Evolutionary conservation across 64 coral and sea anemone species (phyloP), one percentile per base, ranked within the genome.

Genomic region (Porites lutea): DNA sequence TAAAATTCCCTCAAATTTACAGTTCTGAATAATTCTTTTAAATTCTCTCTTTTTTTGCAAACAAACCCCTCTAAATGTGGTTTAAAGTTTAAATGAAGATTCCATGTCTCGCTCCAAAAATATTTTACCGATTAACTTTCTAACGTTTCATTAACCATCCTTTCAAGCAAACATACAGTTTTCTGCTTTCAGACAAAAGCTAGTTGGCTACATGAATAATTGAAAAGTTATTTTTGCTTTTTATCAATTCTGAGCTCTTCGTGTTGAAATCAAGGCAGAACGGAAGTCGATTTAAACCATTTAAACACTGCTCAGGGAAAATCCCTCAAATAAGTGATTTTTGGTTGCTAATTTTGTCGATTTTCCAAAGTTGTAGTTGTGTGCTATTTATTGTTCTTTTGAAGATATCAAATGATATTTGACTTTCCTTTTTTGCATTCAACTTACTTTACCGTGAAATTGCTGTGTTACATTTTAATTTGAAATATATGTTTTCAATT

Each of bases 121-220:
- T 16, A 18, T 65, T 65, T 16, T 16, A 18, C 4, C 13, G 48
- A 51, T 4, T 51, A 51, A 47, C 19, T 50, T 76, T 51, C 0
- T 13, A 74, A 47, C 45, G 49, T 23, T 15, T 10, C 43, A 47
- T 37, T 15, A 19, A 48, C 47, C 13, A 49, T 76, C 46, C 8
- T 76, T 47, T 13, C 45, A 16, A 5, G 73, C 48, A 6, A 19
- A 51, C 15, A n/a, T 76, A 2, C 71, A 48, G 71, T 74, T 48
- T 48, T 12, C 5, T 76, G 48, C 47, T 15, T 51, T 13, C 16
- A 84, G 63, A 84, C 81, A 84, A 84, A 84, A 53, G 81, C 67
- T 52, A 50, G 67, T 69, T 70, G 80, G 49, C 62, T 22, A 68
- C 61, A 84, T 84, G 50, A 69, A 84, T 84, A 68, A 84, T 84